A percentile compares a stretch with the other conserved stretches of the same genome.
Conservation (phyloP, 1,140 invertebrate species). For the Polypedilum vanderplanki region DNA sequence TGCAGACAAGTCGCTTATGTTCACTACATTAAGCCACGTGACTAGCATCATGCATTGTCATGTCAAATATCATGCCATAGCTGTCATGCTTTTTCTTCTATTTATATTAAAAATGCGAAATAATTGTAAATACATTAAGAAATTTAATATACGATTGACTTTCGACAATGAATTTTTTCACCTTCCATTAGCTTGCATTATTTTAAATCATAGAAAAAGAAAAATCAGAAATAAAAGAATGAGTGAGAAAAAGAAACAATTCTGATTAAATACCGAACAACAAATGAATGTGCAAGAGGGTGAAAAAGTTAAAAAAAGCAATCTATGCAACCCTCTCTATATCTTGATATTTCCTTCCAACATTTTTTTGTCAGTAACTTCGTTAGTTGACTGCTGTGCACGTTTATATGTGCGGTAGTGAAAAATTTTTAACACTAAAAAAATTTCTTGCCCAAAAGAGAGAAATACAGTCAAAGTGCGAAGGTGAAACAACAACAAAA, state of each 20-base stretch:
- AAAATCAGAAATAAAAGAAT: too few species aligned
- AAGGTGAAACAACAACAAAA: neutral
- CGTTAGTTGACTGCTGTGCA: too few species aligned
- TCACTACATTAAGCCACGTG: conserved; percentile 8
- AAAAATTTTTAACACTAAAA: neutral
- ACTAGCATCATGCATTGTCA: conserved; percentile 14
- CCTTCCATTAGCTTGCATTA: conserved; percentile 9
- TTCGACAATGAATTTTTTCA: conserved; percentile 12
- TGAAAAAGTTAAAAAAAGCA: neutral
- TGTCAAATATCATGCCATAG: neutral
- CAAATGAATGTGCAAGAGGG: neutral
- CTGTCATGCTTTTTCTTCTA: neutral
- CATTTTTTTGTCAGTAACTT: too few species aligned
- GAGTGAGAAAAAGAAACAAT: too few species aligned
- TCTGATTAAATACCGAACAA: neutral
- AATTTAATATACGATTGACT: conserved; percentile 28
- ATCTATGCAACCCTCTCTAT: neutral
- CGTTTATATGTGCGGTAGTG: too few species aligned
- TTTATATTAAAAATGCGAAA: conserved; percentile 14
- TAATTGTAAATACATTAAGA: conserved; percentile 28
- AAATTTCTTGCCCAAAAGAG: neutral
- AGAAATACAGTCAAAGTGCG: neutral
- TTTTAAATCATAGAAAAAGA: neutral
- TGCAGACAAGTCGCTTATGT: conserved; percentile 4
- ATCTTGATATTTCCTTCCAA: neutral